Conservation (phyloP, 1,140 invertebrate genomes). For the Panagrolaimus sp. region DNA sequence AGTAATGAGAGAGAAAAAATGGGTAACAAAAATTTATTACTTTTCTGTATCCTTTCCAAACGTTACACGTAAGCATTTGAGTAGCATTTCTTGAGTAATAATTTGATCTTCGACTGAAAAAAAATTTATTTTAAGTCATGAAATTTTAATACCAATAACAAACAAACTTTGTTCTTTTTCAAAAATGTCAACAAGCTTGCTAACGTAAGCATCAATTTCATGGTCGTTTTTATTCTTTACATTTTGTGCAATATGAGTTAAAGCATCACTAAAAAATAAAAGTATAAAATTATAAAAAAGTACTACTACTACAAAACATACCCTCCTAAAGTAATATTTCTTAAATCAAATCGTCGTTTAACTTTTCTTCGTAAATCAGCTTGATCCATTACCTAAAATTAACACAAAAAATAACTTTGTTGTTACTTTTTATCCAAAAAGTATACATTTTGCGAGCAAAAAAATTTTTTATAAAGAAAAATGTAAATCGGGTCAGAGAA, state of each 20-base stretch:
- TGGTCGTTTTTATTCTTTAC: background rate
- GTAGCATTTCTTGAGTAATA: too few relatives aligned
- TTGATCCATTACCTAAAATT: background rate
- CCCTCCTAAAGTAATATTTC: background rate
- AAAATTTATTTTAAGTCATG: too few relatives aligned
- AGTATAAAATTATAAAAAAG: background rate
- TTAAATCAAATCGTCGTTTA: background rate
- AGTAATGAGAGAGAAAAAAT: background rate
- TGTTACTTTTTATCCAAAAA: too few relatives aligned
- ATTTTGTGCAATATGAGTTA: background rate
- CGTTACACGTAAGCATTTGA: too few relatives aligned
- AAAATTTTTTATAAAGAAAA: too few relatives aligned
- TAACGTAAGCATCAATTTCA: background rate
- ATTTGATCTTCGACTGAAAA: too few relatives aligned
- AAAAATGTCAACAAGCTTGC: background rate
- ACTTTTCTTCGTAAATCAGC: background rate
- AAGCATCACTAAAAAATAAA: slow-evolving; percentile 1
- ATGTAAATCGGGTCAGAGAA: too few relatives aligned
- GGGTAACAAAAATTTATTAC: background rate
- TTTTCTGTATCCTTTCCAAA: background rate
- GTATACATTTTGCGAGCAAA: too few relatives aligned
- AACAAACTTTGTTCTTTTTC: background rate
- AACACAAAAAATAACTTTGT: too few relatives aligned
- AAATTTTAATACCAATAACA: background rate
- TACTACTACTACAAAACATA: background rate